Percentiles rank a stretch among this genome's conserved stretches.
phyloP scores from a whole-genome alignment of 2,113 vertebrate genomes.

The Tauraco erythrolophus region DNA sequence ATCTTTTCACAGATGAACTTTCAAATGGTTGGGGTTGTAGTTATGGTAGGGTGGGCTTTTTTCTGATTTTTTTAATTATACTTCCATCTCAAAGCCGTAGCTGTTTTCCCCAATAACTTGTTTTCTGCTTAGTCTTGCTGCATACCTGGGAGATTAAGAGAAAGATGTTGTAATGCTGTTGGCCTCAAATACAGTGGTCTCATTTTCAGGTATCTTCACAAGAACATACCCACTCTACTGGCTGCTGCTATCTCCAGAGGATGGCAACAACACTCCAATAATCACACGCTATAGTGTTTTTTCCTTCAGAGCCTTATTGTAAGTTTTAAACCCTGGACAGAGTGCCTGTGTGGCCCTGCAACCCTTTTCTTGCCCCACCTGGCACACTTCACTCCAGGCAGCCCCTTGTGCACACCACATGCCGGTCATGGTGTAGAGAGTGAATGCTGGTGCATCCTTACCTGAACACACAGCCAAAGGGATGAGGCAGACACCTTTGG shows the following conservation, averaged over 20 bases:
- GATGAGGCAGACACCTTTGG: accelerated
- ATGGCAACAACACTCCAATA: background rate
- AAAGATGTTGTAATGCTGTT: background rate
- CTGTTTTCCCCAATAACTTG: background rate
- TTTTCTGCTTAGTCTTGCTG: background rate
- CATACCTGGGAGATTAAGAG: background rate
- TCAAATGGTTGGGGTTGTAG: background rate
- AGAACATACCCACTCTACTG: background rate
- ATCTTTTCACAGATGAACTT: background rate
- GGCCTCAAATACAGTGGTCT: background rate
- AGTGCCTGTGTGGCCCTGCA: background rate
- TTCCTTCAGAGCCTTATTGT: background rate
- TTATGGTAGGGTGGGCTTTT: background rate
- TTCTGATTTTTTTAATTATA: background rate
- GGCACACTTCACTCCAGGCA: background rate
- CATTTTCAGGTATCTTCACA: background rate
- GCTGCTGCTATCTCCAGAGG: background rate
- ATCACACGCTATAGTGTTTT: background rate
- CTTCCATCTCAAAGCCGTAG: background rate
- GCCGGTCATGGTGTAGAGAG: background rate
- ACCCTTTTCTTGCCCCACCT: background rate
- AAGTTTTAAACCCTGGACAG: background rate
- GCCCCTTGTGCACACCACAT: background rate
- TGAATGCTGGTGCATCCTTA: background rate
- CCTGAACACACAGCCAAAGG: background rate